These are phyloP conservation scores for Manacus vitellinus DNA, from an alignment of 2,113 vertebrate species.

Conservation along the genomic window DNA sequence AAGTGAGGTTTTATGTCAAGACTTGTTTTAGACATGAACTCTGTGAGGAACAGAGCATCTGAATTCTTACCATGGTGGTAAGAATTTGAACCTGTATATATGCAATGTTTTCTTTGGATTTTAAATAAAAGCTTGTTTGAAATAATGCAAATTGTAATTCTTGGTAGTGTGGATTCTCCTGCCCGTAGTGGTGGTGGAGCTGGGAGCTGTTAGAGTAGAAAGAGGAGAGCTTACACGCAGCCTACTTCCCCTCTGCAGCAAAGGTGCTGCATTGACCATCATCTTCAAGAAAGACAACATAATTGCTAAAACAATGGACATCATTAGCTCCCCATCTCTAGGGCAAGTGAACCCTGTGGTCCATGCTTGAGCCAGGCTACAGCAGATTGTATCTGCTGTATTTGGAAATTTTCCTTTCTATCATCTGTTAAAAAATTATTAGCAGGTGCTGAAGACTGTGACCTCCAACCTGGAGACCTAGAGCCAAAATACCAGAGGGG, in stretches of 20 bases:
- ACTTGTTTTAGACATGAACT: background rate
- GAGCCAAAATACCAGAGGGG: slow-evolving; percentile 62
- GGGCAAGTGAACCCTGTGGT: slow-evolving; percentile 11
- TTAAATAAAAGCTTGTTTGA: background rate
- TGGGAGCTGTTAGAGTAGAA: accelerated
- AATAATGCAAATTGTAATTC: background rate
- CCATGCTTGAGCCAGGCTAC: background rate
- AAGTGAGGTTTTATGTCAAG: background rate
- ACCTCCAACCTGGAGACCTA: slow-evolving; percentile 20
- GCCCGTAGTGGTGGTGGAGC: background rate
- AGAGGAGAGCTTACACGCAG: background rate
- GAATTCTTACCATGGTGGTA: accelerated
- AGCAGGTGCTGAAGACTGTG: slow-evolving; percentile 56
- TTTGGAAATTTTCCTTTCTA: slow-evolving; percentile 51
- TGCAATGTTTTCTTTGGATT: background rate
- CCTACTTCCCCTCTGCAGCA: background rate
- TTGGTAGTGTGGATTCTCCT: background rate
- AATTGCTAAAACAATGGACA: background rate
- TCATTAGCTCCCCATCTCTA: background rate
- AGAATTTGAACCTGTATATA: background rate
- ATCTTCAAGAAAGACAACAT: background rate
- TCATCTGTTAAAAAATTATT: slow-evolving; percentile 61
- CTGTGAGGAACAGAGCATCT: background rate
- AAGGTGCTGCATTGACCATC: accelerated
- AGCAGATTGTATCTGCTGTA: slow-evolving; percentile 22